These are phyloP conservation scores for Drosophila melanica DNA, from an alignment of 1,140 invertebrate genomes.

Conservation along the genomic window DNA sequence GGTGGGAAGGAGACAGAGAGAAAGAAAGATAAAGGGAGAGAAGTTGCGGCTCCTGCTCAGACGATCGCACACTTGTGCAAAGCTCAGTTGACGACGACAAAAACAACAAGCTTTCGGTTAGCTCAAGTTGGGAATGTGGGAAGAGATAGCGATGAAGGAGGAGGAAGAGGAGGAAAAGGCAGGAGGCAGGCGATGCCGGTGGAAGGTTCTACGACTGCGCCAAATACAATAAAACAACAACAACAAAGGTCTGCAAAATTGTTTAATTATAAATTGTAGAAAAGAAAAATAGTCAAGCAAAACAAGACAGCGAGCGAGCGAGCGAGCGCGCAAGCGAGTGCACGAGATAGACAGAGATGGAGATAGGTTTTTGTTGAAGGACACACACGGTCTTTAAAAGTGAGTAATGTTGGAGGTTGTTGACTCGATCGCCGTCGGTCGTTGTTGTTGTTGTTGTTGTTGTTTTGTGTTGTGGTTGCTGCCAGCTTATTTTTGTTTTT, in stretches of 20 bases:
- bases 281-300: constrained; percentile 45
- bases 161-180: constrained; percentile 5
- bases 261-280: constrained; percentile 83
- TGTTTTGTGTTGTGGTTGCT: constrained; percentile 7
- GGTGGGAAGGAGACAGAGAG: constrained; percentile 22
- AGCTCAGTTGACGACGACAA: constrained; percentile 29
- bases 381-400: constrained; percentile 83
- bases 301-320: constrained; percentile 26
- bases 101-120: constrained; percentile 49
- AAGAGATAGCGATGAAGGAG: background rate
- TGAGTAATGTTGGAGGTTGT: constrained; percentile 83
- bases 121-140: constrained; percentile 34
- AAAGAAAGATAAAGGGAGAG: constrained; percentile 28
- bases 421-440: constrained; percentile 58
- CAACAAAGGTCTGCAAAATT: constrained; percentile 52
- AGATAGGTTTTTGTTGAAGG: constrained; percentile 82
- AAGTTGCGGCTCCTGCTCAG: constrained; percentile 11
- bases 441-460: constrained; percentile 34
- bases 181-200: background rate
- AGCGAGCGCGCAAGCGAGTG: constrained; percentile 41
- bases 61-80: constrained; percentile 66
- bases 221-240: constrained; percentile 13
- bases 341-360: constrained; percentile 43
- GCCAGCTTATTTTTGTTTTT: constrained; percentile 17
- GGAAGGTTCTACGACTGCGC: constrained; percentile 7